Evolutionary conservation across 2,888 invertebrate genomes (phyloP).

Genomic region (Acrobasis consociella): DNA sequence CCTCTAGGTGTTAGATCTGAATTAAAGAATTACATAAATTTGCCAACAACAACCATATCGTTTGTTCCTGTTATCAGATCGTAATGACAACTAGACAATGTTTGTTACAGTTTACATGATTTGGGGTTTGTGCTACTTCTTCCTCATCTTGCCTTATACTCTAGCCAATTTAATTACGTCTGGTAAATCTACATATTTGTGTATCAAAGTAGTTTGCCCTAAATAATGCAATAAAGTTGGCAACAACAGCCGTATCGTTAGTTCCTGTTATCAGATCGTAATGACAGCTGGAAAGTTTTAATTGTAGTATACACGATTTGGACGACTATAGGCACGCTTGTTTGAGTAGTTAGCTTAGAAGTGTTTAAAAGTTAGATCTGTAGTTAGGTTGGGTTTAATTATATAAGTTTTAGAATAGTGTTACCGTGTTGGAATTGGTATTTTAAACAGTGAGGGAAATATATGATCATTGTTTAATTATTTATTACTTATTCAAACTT

Average conservation of each 20-base stretch:
- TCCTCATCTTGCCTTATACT: no score
- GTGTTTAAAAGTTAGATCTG: background rate
- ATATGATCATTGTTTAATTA: no score
- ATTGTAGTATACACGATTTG: conserved; percentile 10
- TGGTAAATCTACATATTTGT: no score
- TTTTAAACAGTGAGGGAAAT: no score
- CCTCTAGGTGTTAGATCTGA: no score
- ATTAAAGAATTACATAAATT: conserved; percentile 2
- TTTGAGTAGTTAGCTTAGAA: background rate
- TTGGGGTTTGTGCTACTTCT: no score
- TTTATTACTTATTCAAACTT: no score
- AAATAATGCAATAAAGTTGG: conserved; percentile 9
- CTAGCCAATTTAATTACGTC: no score
- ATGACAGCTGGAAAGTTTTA: conserved; percentile 19
- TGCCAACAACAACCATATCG: conserved; percentile 13
- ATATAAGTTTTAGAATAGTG: background rate
- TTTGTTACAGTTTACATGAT: no score
- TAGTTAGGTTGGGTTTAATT: no score
- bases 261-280: conserved; percentile 15
- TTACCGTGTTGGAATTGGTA: background rate
- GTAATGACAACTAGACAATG: no score
- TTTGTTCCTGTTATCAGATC: background rate
- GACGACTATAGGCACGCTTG: background rate
- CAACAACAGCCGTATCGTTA: conserved; percentile 13
- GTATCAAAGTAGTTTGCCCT: background rate